Percentiles rank a stretch among this genome's conserved stretches.
Conservation (phyloP, 2,888 invertebrate species). For the Ectemnius cavifrons region DNA sequence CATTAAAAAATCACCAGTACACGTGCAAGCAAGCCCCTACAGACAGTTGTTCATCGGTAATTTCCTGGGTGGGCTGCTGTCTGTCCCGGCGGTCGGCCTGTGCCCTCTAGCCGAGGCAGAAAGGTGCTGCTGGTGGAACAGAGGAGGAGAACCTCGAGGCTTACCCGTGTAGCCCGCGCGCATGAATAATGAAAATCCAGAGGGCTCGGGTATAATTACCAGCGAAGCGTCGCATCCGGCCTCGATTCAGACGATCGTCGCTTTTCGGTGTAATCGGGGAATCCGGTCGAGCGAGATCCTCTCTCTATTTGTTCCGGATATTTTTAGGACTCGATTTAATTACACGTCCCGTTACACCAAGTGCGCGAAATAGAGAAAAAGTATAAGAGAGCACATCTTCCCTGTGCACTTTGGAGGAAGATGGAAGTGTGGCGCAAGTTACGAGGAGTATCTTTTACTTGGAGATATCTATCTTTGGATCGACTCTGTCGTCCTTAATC, state of each 20-base stretch:
- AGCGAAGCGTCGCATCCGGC: constrained; percentile 68
- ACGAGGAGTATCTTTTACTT: constrained; percentile 14
- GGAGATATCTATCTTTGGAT: constrained; percentile 46
- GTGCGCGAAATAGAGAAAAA: background rate
- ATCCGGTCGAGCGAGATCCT: constrained; percentile 28
- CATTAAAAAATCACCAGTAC: constrained; percentile 35
- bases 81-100: constrained; percentile 26
- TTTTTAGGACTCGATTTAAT: constrained; percentile 54
- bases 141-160: constrained; percentile 56
- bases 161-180: constrained; percentile 41
- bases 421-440: constrained; percentile 7
- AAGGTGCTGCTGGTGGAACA: constrained; percentile 33
- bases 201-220: constrained; percentile 66
- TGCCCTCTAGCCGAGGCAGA: constrained; percentile 10
- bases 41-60: constrained; percentile 41
- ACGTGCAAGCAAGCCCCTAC: constrained; percentile 15
- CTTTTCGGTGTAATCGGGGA: constrained; percentile 52
- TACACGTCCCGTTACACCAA: constrained; percentile 8
- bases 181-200: constrained; percentile 69
- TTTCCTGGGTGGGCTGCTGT: constrained; percentile 40
- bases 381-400: background rate
- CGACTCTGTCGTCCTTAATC: constrained; percentile 23
- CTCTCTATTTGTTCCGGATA: constrained; percentile 24
- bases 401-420: background rate
- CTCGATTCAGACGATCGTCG: constrained; percentile 59